These are phyloP conservation scores for Xanthia icteritia DNA, from an alignment of 2,888 invertebrate genomes.

Conservation along the genomic window DNA sequence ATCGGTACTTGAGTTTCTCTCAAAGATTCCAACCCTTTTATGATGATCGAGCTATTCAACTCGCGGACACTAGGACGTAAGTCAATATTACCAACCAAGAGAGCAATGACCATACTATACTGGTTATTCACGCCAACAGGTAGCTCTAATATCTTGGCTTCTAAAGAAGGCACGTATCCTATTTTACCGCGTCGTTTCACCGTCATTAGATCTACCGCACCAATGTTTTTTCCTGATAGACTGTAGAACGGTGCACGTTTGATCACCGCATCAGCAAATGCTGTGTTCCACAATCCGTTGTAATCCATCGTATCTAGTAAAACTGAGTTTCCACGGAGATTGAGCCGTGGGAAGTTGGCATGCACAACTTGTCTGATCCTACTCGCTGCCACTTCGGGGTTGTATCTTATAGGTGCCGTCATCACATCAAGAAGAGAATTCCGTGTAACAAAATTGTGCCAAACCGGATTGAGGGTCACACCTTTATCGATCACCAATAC, in stretches of 20 bases:
- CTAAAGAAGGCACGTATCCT: conserved; percentile 37
- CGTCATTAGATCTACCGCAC: conserved; percentile 59
- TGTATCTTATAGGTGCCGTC: conserved; percentile 45
- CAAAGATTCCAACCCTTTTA: conserved; percentile 6
- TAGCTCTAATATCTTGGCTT: conserved; percentile 62
- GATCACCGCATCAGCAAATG: conserved; percentile 48
- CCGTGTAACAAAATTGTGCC: conserved; percentile 38
- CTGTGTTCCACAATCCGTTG: conserved; percentile 61
- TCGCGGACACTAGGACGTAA: neutral
- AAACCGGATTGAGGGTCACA: conserved; percentile 39
- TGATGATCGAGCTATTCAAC: conserved; percentile 13
- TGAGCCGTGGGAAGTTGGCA: conserved; percentile 23
- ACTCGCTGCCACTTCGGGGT: conserved; percentile 23
- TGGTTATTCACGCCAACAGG: conserved; percentile 60
- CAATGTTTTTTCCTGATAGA: conserved; percentile 43
- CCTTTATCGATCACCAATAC: conserved; percentile 51
- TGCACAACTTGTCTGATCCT: conserved; percentile 30
- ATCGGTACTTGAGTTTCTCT: conserved; percentile 46
- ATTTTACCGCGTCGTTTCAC: conserved; percentile 47
- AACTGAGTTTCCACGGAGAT: conserved; percentile 57
- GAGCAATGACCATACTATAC: conserved; percentile 59
- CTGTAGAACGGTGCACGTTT: conserved; percentile 56
- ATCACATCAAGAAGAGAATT: conserved; percentile 48
- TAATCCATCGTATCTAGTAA: conserved; percentile 60
- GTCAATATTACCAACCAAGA: conserved; percentile 26